Conservation (phyloP, 2,888 invertebrate genomes). For the Hirtodrosophila cameraria region DNA sequence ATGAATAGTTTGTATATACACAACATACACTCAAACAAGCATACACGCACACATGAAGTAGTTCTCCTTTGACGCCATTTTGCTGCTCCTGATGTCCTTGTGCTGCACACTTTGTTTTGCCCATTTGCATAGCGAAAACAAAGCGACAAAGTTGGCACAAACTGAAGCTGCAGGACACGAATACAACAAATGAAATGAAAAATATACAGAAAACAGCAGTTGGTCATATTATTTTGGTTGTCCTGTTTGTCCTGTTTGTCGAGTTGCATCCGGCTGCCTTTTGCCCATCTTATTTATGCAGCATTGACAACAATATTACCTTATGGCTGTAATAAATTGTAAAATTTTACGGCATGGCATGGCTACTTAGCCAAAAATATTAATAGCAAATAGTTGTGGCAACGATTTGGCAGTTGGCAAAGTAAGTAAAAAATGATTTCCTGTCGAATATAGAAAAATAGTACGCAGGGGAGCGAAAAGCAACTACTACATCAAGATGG, state of each 20-base stretch:
- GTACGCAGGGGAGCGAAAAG: constrained; percentile 19
- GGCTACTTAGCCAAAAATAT: constrained; percentile 25
- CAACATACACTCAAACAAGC: constrained; percentile 19
- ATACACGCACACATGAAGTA: constrained; percentile 21
- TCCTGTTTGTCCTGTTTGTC: constrained; percentile 9
- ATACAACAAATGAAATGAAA: constrained; percentile 22
- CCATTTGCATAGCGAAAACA: constrained; percentile 53
- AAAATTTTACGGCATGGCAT: constrained; percentile 20
- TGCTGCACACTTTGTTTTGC: constrained; percentile 28
- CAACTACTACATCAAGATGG: constrained; percentile 21
- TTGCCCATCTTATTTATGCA: constrained; percentile 35
- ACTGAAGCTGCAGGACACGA: constrained; percentile 20
- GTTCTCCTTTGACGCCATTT: constrained; percentile 52
- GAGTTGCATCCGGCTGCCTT: no score
- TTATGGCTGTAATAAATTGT: constrained; percentile 55
- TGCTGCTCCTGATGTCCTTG: constrained; percentile 10
- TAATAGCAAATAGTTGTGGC: constrained; percentile 26
- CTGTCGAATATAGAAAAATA: constrained; percentile 59
- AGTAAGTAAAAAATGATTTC: constrained; percentile 69
- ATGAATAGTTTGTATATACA: constrained; percentile 60
- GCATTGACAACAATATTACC: constrained; percentile 16
- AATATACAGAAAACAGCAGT: constrained; percentile 14
- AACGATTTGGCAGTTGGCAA: constrained; percentile 19
- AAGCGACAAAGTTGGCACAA: constrained; percentile 45
- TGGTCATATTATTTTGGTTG: constrained; percentile 24